Evolutionary conservation across 2,797 vertebrate genomes (phyloP), one percentile per base, ranked within the genome.

Genomic region (Enteromius trimaculatus): DNA sequence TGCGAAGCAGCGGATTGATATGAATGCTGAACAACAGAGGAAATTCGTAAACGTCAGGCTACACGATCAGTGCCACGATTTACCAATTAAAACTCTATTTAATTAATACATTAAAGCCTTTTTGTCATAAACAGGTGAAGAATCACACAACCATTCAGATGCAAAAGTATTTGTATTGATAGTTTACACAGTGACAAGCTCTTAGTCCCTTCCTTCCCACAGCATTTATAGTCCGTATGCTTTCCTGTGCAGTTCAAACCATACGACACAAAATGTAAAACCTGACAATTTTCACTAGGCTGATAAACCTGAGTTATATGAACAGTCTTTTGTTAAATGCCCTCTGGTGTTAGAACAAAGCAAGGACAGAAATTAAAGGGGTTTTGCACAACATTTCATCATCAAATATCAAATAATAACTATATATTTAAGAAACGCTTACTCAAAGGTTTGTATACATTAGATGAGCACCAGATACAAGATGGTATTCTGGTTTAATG

Each of bases 61-160:
- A 6, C 37, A 11, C 21, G 11, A 13, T 13, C 42, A 69, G 39
- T 14, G 37, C 66, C 37, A 1, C 3, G n/a, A 44, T 17, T 44
- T 23, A 26, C 39, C 68, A 44, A 6, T 70, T 47, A 8, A 78
- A 13, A 51, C 13, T 1, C 34, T 26, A 8, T 13, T 39, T 29
- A 19, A 23, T 26, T 19, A 26, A 14, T 9, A 13, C 53, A 26
- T 62, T 62, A 49, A 79, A 82, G 82, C 31, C 80, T 64, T 62
- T 71, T 79, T 19, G 49, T 60, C 23, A 62, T 21, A 83, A 29
- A 77, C 66, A 49, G 47, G 85, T 82, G 70, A 88, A 58, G n/a
- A 84, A 84, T 13, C 16, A 58, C 84, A 53, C 74, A 53, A 47
- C 77, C 81, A 23, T 44, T 31, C 26, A 60, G 74, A 64, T 62